phyloP scores from a whole-genome alignment of 2,888 invertebrate genomes.

The Agrochola litura region DNA sequence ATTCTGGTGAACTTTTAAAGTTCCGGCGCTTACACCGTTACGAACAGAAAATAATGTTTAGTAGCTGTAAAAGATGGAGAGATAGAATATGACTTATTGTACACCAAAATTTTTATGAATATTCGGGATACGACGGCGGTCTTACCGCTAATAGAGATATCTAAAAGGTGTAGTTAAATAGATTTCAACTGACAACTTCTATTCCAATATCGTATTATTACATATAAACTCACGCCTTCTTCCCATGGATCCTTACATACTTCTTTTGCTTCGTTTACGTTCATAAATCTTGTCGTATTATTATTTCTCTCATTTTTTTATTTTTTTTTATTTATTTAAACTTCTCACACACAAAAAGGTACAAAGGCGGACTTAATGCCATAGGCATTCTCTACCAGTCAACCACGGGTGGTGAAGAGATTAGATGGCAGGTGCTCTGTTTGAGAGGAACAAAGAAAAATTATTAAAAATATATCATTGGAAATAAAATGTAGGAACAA shows the following conservation, averaged over 20 bases:
- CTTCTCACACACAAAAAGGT: too few relatives aligned
- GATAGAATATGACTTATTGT: neutral
- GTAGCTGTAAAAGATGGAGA: neutral
- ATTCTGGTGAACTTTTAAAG: conserved; percentile 68
- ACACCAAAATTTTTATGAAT: neutral
- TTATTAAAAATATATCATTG: too few relatives aligned
- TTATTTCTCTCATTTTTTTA: neutral
- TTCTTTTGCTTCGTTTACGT: neutral
- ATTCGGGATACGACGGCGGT: neutral
- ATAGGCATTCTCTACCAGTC: too few relatives aligned
- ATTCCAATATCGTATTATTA: neutral
- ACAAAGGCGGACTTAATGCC: too few relatives aligned
- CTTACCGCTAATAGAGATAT: neutral
- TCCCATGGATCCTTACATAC: neutral
- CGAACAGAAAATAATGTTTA: conserved; percentile 3
- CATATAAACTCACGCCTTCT: neutral
- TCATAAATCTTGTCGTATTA: too few relatives aligned
- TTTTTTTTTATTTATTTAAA: too few relatives aligned
- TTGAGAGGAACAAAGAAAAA: too few relatives aligned
- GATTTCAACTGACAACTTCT: neutral
- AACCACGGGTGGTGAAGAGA: too few relatives aligned
- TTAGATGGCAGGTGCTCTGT: too few relatives aligned
- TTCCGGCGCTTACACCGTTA: conserved; percentile 58
- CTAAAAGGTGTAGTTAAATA: neutral
- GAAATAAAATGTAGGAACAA: too few relatives aligned